phyloP scores from a whole-genome alignment of 2,113 vertebrate species.

The Protobothrops flavoviridis region DNA sequence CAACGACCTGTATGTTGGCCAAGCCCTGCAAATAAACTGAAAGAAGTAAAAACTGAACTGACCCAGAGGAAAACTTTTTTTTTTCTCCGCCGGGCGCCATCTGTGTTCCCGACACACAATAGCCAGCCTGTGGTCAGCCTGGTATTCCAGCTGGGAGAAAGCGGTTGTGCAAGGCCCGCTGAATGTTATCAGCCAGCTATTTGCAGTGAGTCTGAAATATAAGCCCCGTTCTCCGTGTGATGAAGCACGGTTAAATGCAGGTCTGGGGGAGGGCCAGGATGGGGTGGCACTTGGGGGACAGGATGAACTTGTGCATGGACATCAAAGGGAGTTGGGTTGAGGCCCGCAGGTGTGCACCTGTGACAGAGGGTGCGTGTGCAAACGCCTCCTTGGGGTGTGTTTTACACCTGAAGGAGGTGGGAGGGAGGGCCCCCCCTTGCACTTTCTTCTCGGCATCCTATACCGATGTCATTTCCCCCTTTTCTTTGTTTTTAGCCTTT shows the following conservation, averaged over 20 bases:
- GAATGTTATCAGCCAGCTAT: background rate
- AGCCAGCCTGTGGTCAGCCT: background rate
- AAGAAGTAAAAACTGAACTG: background rate
- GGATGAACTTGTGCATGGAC: background rate
- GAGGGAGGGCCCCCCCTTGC: background rate
- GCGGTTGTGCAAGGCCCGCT: background rate
- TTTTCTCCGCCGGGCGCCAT: background rate
- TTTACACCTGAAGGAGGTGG: background rate
- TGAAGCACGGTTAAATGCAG: background rate
- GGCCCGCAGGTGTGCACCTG: background rate
- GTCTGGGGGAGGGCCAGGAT: too few species aligned
- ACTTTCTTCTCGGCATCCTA: background rate
- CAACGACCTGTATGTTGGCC: background rate
- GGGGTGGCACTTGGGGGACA: background rate
- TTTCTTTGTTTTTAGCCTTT: background rate
- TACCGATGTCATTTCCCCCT: background rate
- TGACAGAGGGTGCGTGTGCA: background rate
- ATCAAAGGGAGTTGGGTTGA: background rate
- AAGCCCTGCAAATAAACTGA: background rate
- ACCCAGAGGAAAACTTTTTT: background rate
- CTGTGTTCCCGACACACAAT: background rate
- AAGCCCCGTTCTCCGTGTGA: background rate
- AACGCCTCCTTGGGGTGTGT: background rate
- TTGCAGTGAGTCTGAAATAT: background rate
- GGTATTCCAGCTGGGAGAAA: background rate